Evolutionary conservation across 2,797 vertebrate species (phyloP).

Genomic region (Oreochromis grahami): DNA sequence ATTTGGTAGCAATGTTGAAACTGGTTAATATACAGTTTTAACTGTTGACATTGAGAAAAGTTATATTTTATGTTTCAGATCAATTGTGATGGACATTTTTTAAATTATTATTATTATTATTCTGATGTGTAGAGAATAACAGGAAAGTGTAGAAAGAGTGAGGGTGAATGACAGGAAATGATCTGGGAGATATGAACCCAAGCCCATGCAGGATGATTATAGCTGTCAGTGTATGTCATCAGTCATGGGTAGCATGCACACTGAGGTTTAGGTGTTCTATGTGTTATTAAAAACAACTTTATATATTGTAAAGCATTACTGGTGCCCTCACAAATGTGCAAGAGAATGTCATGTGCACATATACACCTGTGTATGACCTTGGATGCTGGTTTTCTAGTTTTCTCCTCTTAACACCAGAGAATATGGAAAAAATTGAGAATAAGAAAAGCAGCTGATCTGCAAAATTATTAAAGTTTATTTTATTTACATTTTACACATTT

Average conservation of each 20-base stretch:
- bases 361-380: neutral
- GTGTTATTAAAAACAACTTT: neutral
- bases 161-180: neutral
- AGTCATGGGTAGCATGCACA: neutral
- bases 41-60: neutral
- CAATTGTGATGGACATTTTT: neutral
- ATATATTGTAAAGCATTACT: neutral
- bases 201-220: neutral
- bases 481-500: neutral
- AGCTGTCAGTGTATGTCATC: neutral
- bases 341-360: neutral
- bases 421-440: neutral
- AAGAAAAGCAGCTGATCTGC: neutral
- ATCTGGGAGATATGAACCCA: neutral
- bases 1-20: neutral
- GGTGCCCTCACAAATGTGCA: neutral
- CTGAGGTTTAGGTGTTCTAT: neutral
- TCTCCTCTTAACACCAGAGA: neutral
- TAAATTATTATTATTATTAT: neutral
- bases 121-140: neutral
- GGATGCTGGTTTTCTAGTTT: neutral
- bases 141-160: neutral
- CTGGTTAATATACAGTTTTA: neutral
- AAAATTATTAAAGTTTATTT: neutral
- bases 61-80: neutral